phyloP scores from a whole-genome alignment of 2,797 vertebrate species.

The Atherinosoma microstoma region DNA sequence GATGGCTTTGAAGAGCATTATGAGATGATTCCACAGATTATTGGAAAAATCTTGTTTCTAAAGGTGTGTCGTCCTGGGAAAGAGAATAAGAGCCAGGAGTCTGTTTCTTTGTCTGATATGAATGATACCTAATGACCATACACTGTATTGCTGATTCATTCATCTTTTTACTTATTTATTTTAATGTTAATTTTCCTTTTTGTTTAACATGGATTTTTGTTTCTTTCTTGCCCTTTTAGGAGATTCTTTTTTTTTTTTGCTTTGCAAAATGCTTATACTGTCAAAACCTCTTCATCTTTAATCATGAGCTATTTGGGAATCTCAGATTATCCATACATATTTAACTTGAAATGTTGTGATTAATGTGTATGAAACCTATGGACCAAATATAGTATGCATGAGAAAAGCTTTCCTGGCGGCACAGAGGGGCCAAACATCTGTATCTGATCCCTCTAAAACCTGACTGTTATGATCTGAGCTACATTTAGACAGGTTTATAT shows the following conservation, averaged over 20 bases:
- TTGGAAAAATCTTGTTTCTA: not conserved
- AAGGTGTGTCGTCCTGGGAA: not conserved
- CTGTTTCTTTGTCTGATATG: too few species aligned
- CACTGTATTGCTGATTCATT: too few species aligned
- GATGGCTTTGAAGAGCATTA: not conserved
- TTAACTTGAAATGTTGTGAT: not conserved
- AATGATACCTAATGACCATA: too few species aligned
- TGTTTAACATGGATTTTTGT: not conserved
- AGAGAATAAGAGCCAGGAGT: not conserved
- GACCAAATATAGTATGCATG: not conserved
- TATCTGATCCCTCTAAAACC: slow-evolving; percentile 21
- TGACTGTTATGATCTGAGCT: not conserved
- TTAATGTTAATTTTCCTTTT: too few species aligned
- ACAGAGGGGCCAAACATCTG: not conserved
- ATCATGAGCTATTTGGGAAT: not conserved
- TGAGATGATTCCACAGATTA: not conserved
- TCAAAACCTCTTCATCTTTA: not conserved
- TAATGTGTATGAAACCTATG: not conserved
- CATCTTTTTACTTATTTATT: too few species aligned
- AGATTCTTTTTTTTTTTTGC: not conserved
- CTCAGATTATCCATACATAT: not conserved
- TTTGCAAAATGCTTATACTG: not conserved
- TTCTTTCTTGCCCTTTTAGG: not conserved
- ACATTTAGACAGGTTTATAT: not conserved
- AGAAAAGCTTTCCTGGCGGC: not conserved